A percentile compares a stretch with the other conserved stretches of the same genome.
These are phyloP conservation scores for Heliornis fulica DNA, from an alignment of 2,113 vertebrate species.

Conservation along the genomic window DNA sequence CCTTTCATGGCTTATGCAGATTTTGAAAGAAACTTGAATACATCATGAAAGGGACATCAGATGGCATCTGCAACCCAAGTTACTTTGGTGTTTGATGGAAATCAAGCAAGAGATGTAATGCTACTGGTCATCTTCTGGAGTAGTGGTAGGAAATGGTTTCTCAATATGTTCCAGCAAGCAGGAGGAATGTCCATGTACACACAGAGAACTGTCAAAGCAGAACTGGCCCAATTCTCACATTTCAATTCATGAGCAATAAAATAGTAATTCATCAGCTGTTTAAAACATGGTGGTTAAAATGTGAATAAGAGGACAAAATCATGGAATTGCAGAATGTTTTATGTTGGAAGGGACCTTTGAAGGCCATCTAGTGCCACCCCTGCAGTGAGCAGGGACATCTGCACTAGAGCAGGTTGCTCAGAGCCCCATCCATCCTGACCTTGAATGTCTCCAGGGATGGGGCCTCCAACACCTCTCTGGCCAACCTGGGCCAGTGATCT, in stretches of 20 bases:
- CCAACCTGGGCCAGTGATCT: no score
- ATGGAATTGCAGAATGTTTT: no score
- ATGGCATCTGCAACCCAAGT: background rate
- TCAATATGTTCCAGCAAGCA: background rate
- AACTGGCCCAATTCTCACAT: background rate
- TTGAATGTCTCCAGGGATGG: no score
- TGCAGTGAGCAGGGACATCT: no score
- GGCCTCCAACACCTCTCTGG: no score
- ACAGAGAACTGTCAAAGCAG: background rate
- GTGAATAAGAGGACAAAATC: background rate
- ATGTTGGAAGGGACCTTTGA: no score
- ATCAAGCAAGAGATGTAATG: background rate
- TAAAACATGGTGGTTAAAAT: background rate
- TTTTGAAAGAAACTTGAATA: background rate
- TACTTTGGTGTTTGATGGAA: background rate
- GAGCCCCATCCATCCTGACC: no score
- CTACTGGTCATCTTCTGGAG: no score
- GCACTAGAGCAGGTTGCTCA: no score
- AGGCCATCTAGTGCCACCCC: no score
- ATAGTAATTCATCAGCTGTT: no score
- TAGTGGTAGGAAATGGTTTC: background rate
- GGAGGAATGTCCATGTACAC: background rate
- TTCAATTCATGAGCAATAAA: background rate
- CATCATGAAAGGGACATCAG: background rate
- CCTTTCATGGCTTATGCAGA: background rate